These are phyloP conservation scores for Saguinus midas DNA, from an alignment of 2,113 vertebrate genomes.

Conservation along the genomic window DNA sequence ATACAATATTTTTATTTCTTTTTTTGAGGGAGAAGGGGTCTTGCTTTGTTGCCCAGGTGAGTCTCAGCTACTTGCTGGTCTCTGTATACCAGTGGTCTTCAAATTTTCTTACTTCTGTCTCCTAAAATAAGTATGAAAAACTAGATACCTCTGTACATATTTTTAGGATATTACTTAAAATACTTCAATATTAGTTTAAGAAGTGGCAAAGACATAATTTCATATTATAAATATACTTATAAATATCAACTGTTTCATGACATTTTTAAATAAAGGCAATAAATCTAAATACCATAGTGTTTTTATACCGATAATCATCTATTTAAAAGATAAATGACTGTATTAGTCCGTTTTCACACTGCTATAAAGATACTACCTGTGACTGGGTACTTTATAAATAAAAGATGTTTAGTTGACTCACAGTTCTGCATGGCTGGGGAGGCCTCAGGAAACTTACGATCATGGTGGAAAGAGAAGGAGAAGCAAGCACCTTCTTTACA, in stretches of 20 bases:
- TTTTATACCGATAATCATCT: background rate
- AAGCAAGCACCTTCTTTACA: too few relatives aligned
- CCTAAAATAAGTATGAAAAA: background rate
- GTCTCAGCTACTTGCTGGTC: background rate
- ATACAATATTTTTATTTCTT: background rate
- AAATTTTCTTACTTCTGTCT: background rate
- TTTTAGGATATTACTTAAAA: background rate
- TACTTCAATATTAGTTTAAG: conserved; percentile 1
- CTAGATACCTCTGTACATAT: background rate
- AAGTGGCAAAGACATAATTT: background rate
- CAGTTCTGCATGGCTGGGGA: too few relatives aligned
- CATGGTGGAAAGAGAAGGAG: too few relatives aligned
- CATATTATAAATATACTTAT: background rate
- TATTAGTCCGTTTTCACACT: too few relatives aligned
- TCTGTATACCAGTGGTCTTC: background rate
- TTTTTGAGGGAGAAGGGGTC: too few relatives aligned
- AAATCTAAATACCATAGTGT: background rate
- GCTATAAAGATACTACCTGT: too few relatives aligned
- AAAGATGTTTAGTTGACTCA: too few relatives aligned
- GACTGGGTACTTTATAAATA: too few relatives aligned
- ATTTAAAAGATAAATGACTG: background rate
- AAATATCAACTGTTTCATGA: background rate
- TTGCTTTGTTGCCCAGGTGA: too few relatives aligned
- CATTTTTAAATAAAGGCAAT: background rate
- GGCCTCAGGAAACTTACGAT: too few relatives aligned